These are phyloP conservation scores for Benitochromis conjunctus DNA, from an alignment of 2,113 vertebrate species.

Conservation along the genomic window DNA sequence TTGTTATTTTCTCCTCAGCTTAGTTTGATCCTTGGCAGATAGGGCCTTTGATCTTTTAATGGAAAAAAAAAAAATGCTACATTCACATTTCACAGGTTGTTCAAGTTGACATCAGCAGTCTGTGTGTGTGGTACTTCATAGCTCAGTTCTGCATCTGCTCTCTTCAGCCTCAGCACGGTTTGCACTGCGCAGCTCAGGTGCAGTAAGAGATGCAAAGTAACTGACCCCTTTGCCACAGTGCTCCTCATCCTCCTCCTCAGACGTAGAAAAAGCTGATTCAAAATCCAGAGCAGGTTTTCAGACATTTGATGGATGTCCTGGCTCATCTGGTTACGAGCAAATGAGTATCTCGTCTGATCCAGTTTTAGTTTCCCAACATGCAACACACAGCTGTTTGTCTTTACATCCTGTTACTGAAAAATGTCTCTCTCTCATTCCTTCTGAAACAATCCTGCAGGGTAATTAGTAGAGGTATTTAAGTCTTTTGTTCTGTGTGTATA, in stretches of 20 bases:
- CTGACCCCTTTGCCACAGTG: slow-evolving; percentile 41
- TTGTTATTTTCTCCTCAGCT: slow-evolving; percentile 62
- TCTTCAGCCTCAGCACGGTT: slow-evolving; percentile 15
- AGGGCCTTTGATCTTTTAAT: slow-evolving; percentile 71
- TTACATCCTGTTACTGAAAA: slow-evolving; percentile 62
- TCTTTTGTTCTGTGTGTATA: slow-evolving; percentile 44
- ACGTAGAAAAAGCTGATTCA: slow-evolving; percentile 56
- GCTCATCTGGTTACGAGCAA: slow-evolving; percentile 18
- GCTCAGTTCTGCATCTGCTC: slow-evolving; percentile 21
- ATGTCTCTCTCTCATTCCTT: slow-evolving; percentile 45
- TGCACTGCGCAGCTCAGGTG: slow-evolving; percentile 21
- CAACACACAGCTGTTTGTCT: slow-evolving; percentile 66
- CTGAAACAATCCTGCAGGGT: slow-evolving; percentile 71
- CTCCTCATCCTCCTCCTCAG: slow-evolving; percentile 19
- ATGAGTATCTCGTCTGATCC: slow-evolving; percentile 52
- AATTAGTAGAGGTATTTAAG: slow-evolving; percentile 74
- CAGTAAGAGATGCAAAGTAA: slow-evolving; percentile 38
- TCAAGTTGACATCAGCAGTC: slow-evolving; percentile 71
- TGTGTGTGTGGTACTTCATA: slow-evolving; percentile 58
- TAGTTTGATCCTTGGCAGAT: slow-evolving; percentile 63
- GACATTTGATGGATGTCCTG: slow-evolving; percentile 35
- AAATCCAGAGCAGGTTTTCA: slow-evolving; percentile 45
- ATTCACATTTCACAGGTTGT: slow-evolving; percentile 90
- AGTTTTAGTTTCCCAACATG: slow-evolving; percentile 43
- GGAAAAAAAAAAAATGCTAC: slow-evolving; percentile 73